A percentile compares a stretch with the other conserved stretches of the same genome.
Evolutionary conservation across 2,113 vertebrate genomes (phyloP).

Genomic region (Casuarius casuarius): DNA sequence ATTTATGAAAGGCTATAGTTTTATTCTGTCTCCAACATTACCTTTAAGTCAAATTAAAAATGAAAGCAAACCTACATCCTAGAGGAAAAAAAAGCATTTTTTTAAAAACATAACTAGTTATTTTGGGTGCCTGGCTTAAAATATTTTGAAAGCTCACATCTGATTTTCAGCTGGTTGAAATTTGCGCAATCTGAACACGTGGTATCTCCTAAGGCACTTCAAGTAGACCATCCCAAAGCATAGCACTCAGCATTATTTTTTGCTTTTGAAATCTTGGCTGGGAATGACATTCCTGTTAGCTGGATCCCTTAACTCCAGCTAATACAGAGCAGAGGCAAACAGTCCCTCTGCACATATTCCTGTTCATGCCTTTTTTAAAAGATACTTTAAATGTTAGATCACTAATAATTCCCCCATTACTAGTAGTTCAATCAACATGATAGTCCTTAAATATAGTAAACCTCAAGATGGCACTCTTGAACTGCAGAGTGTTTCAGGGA

Average conservation of each 20-base stretch:
- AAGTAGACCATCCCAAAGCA: background rate
- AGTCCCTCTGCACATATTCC: background rate
- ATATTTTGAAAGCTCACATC: background rate
- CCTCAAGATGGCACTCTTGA: constrained; percentile 85
- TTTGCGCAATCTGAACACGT: background rate
- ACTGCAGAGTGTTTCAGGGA: constrained; percentile 65
- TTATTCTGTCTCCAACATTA: background rate
- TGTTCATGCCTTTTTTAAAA: background rate
- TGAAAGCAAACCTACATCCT: background rate
- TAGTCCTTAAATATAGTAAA: background rate
- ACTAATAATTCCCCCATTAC: background rate
- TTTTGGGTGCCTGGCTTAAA: background rate
- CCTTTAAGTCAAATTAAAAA: background rate
- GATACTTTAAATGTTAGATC: background rate
- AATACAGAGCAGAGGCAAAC: background rate
- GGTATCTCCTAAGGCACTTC: background rate
- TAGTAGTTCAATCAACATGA: background rate
- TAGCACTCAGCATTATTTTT: background rate
- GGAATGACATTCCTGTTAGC: constrained; percentile 5
- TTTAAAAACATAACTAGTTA: background rate
- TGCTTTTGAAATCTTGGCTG: background rate
- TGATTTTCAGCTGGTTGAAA: background rate
- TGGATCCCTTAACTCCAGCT: background rate
- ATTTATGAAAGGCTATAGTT: background rate
- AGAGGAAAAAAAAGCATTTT: background rate